Conservation (phyloP, 2,113 vertebrate genomes). For the Psophia crepitans region DNA sequence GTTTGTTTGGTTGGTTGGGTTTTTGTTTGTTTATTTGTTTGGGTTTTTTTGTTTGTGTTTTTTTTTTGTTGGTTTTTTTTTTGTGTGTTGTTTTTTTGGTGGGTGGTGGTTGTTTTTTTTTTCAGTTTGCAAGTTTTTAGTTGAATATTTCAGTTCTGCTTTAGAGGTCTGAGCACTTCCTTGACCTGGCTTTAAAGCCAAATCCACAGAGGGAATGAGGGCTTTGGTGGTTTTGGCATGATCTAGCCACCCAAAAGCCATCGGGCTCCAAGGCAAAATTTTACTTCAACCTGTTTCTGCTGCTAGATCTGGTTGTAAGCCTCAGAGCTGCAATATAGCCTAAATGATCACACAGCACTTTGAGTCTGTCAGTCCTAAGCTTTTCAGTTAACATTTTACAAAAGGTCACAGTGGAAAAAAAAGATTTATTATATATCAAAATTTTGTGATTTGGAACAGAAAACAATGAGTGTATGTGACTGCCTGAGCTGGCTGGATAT, state of each 20-base stretch:
- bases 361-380: neutral
- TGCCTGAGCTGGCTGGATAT: slow-evolving; percentile 14
- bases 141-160: neutral
- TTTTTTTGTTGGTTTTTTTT: too few relatives aligned
- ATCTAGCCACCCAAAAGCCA: neutral
- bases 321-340: neutral
- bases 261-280: neutral
- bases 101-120: too few relatives aligned
- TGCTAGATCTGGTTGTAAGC: neutral
- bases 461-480: slow-evolving; percentile 21
- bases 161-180: neutral
- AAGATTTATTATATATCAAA: slow-evolving; percentile 28
- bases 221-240: neutral
- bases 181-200: neutral
- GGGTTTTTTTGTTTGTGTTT: too few relatives aligned
- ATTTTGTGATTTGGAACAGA: slow-evolving; percentile 44
- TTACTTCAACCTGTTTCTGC: neutral
- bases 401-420: neutral
- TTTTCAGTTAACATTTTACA: neutral
- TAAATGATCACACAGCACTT: neutral
- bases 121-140: neutral
- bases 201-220: neutral
- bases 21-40: too few relatives aligned
- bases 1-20: too few relatives aligned
- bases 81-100: too few relatives aligned